Conservation (phyloP, 2,113 vertebrate species). For the Condylura cristata region DNA sequence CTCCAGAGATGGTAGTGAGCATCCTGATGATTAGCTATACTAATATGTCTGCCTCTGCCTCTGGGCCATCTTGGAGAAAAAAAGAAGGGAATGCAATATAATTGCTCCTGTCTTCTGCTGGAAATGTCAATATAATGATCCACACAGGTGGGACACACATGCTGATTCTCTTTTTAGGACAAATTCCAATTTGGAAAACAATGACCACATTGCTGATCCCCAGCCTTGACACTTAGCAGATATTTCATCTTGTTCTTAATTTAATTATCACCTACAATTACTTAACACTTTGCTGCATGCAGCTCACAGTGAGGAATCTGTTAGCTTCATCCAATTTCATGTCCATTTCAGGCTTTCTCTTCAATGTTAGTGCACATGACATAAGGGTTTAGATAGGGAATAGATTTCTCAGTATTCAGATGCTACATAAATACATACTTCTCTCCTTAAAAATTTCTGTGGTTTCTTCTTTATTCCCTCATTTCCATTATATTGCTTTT, state of each 20-base stretch:
- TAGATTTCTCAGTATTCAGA: constrained; percentile 34
- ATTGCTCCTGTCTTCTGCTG: background rate
- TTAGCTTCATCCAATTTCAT: background rate
- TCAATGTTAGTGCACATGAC: background rate
- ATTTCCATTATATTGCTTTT: background rate
- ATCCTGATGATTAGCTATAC: background rate
- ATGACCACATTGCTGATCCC: background rate
- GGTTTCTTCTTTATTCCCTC: background rate
- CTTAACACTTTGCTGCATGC: background rate
- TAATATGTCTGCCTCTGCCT: background rate
- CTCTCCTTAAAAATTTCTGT: background rate
- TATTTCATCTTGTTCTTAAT: background rate
- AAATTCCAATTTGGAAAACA: background rate
- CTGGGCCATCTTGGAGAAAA: background rate
- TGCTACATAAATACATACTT: background rate
- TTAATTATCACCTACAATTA: background rate
- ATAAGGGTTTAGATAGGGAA: background rate
- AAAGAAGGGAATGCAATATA: background rate
- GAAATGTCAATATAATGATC: background rate
- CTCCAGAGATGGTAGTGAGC: fast-evolving
- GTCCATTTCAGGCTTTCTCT: constrained; percentile 2
- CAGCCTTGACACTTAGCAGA: background rate
- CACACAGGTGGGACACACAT: background rate
- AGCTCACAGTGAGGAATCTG: background rate
- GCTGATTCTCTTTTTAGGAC: background rate